A percentile compares a stretch with the other conserved stretches of the same genome.
phyloP scores from a whole-genome alignment of 2,888 invertebrate genomes.

The Lochmaea capreae region DNA sequence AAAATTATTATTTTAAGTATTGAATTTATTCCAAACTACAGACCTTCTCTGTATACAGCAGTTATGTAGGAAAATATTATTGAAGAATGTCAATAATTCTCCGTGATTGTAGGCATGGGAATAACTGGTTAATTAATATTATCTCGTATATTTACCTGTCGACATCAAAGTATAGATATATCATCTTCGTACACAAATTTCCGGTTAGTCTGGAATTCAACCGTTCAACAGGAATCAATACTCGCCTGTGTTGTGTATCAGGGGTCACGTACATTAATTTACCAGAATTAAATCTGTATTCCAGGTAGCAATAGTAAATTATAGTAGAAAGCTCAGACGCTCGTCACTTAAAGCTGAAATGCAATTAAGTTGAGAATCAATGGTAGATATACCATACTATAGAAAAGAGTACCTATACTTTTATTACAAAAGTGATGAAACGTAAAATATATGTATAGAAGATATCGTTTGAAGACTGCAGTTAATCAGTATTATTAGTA shows the following conservation, averaged over 20 bases:
- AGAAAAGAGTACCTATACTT: not conserved
- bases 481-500: no score
- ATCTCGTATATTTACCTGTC: no score
- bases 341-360: not conserved
- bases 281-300: not conserved
- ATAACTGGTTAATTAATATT: no score
- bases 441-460: no score
- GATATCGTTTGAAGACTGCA: no score
- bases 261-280: conserved; percentile 4
- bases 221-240: conserved; percentile 5
- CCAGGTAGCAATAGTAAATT: not conserved
- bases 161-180: no score
- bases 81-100: no score
- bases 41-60: no score
- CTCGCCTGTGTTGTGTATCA: not conserved
- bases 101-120: no score
- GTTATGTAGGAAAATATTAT: no score
- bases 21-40: no score
- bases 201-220: not conserved
- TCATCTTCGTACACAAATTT: not conserved
- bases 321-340: not conserved
- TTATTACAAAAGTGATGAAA: not conserved
- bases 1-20: no score
- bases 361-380: not conserved
- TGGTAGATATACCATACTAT: not conserved